phyloP scores from a whole-genome alignment of 2,113 vertebrate genomes.

The Antennarius striatus region DNA sequence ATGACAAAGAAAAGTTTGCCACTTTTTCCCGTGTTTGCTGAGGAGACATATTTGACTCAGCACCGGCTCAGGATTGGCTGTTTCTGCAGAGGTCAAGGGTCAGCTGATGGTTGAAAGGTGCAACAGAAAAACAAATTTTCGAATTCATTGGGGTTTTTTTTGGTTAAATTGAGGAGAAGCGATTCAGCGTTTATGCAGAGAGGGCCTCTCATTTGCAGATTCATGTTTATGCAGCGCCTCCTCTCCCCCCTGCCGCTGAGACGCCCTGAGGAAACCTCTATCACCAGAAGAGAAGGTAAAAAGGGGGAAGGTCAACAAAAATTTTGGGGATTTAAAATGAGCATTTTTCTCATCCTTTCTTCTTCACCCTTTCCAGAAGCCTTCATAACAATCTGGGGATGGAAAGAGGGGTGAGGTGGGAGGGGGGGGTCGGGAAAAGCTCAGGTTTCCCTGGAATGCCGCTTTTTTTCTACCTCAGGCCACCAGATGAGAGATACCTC shows the following conservation, averaged over 20 bases:
- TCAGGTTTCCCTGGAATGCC: slow-evolving; percentile 64
- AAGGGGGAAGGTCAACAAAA: background rate
- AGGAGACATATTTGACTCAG: slow-evolving; percentile 32
- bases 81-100: slow-evolving; percentile 43
- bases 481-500: slow-evolving; percentile 68
- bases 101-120: slow-evolving; percentile 31
- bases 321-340: background rate
- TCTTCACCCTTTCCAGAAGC: slow-evolving; percentile 29
- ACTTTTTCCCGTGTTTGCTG: background rate
- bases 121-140: slow-evolving; percentile 6
- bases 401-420: too few relatives aligned
- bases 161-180: background rate
- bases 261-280: background rate
- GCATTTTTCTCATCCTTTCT: background rate
- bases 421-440: slow-evolving; percentile 15
- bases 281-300: background rate
- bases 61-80: slow-evolving; percentile 20
- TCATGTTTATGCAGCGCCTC: background rate
- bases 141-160: slow-evolving; percentile 1
- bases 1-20: slow-evolving; percentile 1
- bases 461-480: slow-evolving; percentile 49
- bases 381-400: slow-evolving; percentile 2
- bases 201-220: slow-evolving; percentile 10
- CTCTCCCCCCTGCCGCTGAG: background rate
- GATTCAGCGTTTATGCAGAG: slow-evolving; percentile 1